Evolutionary conservation across 2,888 invertebrate species (phyloP).

Genomic region (Chloroclystis v-ata): DNA sequence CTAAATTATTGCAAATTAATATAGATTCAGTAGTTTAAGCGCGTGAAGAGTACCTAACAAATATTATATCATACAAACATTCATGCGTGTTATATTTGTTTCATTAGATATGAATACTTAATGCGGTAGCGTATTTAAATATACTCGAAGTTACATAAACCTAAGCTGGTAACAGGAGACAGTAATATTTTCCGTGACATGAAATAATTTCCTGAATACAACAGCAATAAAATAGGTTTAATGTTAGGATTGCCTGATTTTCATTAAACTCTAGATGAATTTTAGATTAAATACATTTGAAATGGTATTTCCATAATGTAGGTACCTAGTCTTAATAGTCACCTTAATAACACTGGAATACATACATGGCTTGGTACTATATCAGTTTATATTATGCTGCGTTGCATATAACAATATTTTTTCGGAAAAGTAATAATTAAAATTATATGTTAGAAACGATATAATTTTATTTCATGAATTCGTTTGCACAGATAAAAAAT

Average conservation of each 20-base stretch:
- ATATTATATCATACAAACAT: too few species aligned
- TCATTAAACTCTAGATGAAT: background rate
- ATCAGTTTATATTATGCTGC: too few species aligned
- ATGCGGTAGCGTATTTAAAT: background rate
- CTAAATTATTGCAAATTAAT: too few species aligned
- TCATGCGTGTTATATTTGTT: too few species aligned
- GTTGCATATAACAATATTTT: too few species aligned
- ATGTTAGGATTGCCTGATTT: constrained; percentile 1
- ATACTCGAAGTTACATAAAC: constrained; percentile 17
- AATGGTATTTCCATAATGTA: background rate
- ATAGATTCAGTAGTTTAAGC: too few species aligned
- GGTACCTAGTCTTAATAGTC: too few species aligned
- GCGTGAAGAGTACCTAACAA: too few species aligned
- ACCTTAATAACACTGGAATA: background rate
- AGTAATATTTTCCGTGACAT: constrained; percentile 13
- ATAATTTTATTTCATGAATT: too few species aligned
- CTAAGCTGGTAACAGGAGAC: constrained; percentile 30
- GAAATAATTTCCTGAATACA: constrained; percentile 11
- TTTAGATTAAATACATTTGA: background rate
- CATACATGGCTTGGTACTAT: background rate
- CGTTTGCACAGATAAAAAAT: too few species aligned
- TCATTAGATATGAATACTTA: constrained; percentile 7
- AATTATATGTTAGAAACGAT: too few species aligned
- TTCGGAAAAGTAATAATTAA: too few species aligned
- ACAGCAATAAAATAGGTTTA: constrained; percentile 10